Conservation (phyloP, 2,113 vertebrate genomes). For the Dipodomys ordii region DNA sequence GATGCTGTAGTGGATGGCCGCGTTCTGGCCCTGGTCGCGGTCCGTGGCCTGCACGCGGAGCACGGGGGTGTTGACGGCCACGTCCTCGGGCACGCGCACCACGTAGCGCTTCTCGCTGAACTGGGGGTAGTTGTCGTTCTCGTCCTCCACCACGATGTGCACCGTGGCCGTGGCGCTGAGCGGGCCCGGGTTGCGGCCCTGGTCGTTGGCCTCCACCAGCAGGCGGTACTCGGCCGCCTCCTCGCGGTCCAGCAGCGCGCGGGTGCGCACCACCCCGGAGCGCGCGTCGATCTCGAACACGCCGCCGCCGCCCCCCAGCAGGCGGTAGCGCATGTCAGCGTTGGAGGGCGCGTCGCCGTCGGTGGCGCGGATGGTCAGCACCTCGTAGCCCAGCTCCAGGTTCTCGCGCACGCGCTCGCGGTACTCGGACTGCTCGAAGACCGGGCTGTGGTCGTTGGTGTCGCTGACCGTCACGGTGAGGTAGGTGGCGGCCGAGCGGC, state of each 20-base stretch:
- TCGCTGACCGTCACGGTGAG: slow-evolving; percentile 96
- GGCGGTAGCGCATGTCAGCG: slow-evolving; percentile 96
- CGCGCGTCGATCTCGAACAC: slow-evolving; percentile 95
- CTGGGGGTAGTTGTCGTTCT: slow-evolving; percentile 98
- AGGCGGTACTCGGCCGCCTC: slow-evolving; percentile 90
- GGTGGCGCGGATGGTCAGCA: slow-evolving; percentile 95
- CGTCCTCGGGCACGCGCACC: slow-evolving; percentile 94
- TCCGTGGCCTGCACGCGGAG: slow-evolving; percentile 95
- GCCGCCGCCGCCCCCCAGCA: slow-evolving; percentile 89
- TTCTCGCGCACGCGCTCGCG: slow-evolving; percentile 94
- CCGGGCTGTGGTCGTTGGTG: slow-evolving; percentile 94
- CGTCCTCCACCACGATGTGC: slow-evolving; percentile 94
- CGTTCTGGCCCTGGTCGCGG: slow-evolving; percentile 94
- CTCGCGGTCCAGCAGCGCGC: slow-evolving; percentile 93
- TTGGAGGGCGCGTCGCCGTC: slow-evolving; percentile 96
- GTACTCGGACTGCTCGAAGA: slow-evolving; percentile 96
- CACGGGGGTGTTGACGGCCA: slow-evolving; percentile 92
- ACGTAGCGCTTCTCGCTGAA: slow-evolving; percentile 96
- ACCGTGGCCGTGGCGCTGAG: slow-evolving; percentile 94
- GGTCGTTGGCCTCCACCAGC: slow-evolving; percentile 96
- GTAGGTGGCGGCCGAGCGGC: slow-evolving; percentile 90
- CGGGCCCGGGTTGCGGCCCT: slow-evolving; percentile 94
- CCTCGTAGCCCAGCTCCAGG: slow-evolving; percentile 95
- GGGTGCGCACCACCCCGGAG: slow-evolving; percentile 94
- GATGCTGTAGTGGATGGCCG: slow-evolving; percentile 96